These are phyloP conservation scores for Elanoides forficatus DNA, from an alignment of 2,113 vertebrate species.

Conservation along the genomic window DNA sequence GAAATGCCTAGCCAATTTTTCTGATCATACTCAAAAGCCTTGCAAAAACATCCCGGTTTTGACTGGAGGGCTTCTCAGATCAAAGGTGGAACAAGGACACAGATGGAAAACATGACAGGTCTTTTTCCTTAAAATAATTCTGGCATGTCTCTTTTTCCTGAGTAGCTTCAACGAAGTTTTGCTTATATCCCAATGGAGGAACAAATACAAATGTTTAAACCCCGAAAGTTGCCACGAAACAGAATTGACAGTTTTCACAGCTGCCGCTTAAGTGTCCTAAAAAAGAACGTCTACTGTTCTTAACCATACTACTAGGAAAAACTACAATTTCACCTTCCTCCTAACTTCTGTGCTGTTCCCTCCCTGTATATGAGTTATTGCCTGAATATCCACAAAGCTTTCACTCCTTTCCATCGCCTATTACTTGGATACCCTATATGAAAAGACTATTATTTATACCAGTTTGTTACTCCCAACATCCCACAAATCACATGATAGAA, in stretches of 20 bases:
- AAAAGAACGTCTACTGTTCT: not conserved
- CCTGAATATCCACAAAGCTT: not conserved
- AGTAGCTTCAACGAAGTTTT: not conserved
- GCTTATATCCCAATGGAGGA: not conserved
- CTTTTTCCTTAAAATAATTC: not conserved
- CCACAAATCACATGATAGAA: not conserved
- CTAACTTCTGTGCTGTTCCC: not conserved
- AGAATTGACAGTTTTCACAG: not conserved
- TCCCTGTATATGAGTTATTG: not conserved
- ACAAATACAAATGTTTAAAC: not conserved
- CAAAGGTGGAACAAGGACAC: not conserved
- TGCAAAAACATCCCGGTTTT: not conserved
- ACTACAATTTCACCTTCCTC: not conserved
- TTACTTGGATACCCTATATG: fast-evolving
- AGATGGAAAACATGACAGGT: not conserved
- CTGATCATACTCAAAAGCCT: not conserved
- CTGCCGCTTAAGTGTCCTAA: not conserved
- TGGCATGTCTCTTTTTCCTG: not conserved
- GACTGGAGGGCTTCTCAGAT: not conserved
- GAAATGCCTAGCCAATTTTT: not conserved
- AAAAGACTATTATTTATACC: not conserved
- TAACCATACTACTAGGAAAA: not conserved
- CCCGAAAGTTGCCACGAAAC: not conserved
- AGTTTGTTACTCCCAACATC: not conserved
- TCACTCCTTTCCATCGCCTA: not conserved